A percentile compares a stretch with the other conserved stretches of the same genome.
Evolutionary conservation across 2,797 vertebrate genomes (phyloP).

Genomic region (Spondyliosoma cantharus): DNA sequence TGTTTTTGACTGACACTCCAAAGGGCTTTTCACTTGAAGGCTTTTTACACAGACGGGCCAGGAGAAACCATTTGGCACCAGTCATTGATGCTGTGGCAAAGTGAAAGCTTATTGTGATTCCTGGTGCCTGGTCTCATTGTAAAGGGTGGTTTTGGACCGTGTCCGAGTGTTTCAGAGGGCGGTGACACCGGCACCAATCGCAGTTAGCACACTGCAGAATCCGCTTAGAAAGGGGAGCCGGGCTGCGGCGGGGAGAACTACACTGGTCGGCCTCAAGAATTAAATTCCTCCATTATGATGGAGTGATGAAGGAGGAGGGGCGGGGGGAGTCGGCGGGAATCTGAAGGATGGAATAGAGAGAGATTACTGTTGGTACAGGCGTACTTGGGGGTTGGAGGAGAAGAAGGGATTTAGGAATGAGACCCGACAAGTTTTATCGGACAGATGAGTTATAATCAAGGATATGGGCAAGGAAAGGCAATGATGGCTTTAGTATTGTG

Average conservation of each 20-base stretch:
- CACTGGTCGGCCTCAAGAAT: slow-evolving; percentile 27
- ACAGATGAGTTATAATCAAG: slow-evolving; percentile 60
- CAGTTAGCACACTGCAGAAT: slow-evolving; percentile 48
- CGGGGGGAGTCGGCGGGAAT: background rate
- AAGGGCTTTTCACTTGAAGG: slow-evolving; percentile 37
- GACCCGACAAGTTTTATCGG: slow-evolving; percentile 18
- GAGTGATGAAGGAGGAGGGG: slow-evolving; percentile 46
- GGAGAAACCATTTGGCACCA: slow-evolving; percentile 61
- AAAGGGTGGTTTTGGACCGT: slow-evolving; percentile 44
- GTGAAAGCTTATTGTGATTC: slow-evolving; percentile 56
- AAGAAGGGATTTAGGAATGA: slow-evolving; percentile 24
- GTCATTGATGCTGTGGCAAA: slow-evolving; percentile 41
- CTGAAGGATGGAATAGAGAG: slow-evolving; percentile 10
- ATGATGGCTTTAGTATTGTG: slow-evolving; percentile 64
- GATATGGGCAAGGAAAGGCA: slow-evolving; percentile 63
- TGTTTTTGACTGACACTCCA: slow-evolving; percentile 53
- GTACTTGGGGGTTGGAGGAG: background rate
- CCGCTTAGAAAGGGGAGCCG: slow-evolving; percentile 34
- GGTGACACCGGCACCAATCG: slow-evolving; percentile 49
- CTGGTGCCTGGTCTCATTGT: slow-evolving; percentile 40
- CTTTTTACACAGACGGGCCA: slow-evolving; percentile 23
- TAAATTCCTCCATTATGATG: slow-evolving; percentile 60
- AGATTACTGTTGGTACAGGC: slow-evolving; percentile 23
- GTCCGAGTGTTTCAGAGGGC: slow-evolving; percentile 47
- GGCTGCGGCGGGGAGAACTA: slow-evolving; percentile 30